A percentile compares a stretch with the other conserved stretches of the same genome.
phyloP scores from a whole-genome alignment of 2,888 invertebrate species.

The Drosophila gaucha region DNA sequence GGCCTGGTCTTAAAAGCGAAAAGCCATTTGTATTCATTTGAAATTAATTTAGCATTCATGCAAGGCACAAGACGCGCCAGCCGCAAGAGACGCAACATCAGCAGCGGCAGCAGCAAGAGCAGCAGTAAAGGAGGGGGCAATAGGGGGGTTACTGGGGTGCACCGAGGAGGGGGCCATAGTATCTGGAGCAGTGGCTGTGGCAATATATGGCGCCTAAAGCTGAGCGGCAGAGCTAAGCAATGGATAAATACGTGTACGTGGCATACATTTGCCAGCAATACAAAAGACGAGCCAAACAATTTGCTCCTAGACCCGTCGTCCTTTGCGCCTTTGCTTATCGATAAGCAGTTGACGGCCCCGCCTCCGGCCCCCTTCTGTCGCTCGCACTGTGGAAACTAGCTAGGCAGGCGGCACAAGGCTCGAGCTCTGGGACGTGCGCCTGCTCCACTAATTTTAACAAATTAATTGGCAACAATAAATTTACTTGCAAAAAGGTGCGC shows the following conservation, averaged over 20 bases:
- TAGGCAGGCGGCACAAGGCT: conserved; percentile 2
- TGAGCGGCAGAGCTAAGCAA: conserved; percentile 71
- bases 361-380: neutral
- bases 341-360: conserved; percentile 71
- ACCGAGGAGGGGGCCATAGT: conserved; percentile 1
- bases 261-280: conserved; percentile 70
- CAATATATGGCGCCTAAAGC: conserved; percentile 68
- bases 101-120: conserved; percentile 56
- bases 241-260: conserved; percentile 80
- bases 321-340: conserved; percentile 57
- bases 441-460: conserved; percentile 82
- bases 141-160: neutral
- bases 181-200: conserved; percentile 23
- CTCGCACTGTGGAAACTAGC: conserved; percentile 67
- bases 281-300: conserved; percentile 50
- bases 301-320: conserved; percentile 42
- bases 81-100: conserved; percentile 61
- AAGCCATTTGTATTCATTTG: conserved; percentile 80
- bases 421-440: conserved; percentile 44
- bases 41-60: conserved; percentile 80
- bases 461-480: conserved; percentile 83
- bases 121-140: conserved; percentile 29
- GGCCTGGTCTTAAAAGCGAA: conserved; percentile 76
- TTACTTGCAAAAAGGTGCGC: conserved; percentile 74
- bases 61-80: conserved; percentile 62